phyloP scores from a whole-genome alignment of 2,888 invertebrate species.

The Paralinhomoeus sp. region DNA sequence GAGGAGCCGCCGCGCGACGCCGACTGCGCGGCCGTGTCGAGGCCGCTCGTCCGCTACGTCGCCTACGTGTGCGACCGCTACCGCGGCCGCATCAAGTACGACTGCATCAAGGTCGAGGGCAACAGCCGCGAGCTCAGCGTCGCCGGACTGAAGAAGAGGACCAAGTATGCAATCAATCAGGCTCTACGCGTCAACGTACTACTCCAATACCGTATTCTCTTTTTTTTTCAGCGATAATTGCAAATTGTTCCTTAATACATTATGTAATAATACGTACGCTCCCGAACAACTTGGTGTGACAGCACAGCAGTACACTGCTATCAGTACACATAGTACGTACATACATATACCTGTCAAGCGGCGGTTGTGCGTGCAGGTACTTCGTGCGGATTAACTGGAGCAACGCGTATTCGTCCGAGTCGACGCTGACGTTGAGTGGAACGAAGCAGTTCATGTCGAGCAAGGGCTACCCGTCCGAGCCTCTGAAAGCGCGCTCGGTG shows the following conservation, averaged over 20 bases:
- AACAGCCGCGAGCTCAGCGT: constrained; percentile 9
- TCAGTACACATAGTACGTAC: too few species aligned
- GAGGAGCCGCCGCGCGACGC: not conserved
- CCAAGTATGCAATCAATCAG: constrained; percentile 46
- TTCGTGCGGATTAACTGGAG: constrained; percentile 37
- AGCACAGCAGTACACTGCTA: too few species aligned
- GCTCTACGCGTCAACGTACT: too few species aligned
- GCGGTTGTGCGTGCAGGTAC: constrained; percentile 41
- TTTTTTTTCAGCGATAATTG: too few species aligned
- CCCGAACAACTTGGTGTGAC: too few species aligned
- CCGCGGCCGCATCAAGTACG: too few species aligned
- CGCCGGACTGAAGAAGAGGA: constrained; percentile 42
- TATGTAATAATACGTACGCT: too few species aligned
- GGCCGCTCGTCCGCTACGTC: too few species aligned
- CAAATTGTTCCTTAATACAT: too few species aligned
- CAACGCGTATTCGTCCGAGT: constrained; percentile 25
- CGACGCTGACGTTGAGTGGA: constrained; percentile 50
- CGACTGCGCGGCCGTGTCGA: not conserved
- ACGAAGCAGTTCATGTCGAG: constrained; percentile 38
- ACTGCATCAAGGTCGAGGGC: not conserved
- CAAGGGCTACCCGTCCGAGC: not conserved
- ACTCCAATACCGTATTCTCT: too few species aligned
- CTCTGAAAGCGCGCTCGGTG: not conserved
- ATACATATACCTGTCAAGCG: not conserved
- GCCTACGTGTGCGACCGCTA: too few species aligned